Percentiles rank a stretch among this genome's conserved stretches.
phyloP scores from a whole-genome alignment of 1,140 invertebrate species.

The Nasonia giraulti region DNA sequence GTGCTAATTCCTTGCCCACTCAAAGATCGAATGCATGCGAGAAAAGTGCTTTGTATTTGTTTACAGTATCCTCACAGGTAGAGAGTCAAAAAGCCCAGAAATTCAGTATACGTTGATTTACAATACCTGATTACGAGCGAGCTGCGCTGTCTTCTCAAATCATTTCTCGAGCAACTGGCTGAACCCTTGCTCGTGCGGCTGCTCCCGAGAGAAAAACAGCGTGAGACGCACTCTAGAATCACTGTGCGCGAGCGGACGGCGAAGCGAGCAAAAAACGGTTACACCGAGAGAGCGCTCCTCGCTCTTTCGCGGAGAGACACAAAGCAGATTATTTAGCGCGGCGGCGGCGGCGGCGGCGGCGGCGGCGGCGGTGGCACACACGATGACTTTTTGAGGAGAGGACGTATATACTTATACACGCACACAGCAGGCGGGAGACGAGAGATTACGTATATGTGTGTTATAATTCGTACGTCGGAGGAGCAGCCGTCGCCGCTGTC shows the following conservation, averaged over 20 bases:
- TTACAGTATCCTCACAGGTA: background rate
- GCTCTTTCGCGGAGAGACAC: background rate
- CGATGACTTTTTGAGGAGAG: conserved; percentile 10
- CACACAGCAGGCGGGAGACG: background rate
- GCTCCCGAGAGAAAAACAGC: background rate
- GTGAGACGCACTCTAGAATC: background rate
- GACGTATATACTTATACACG: background rate
- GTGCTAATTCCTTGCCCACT: too few relatives aligned
- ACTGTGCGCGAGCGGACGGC: background rate
- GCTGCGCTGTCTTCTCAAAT: background rate
- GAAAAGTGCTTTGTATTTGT: background rate
- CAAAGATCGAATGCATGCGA: too few relatives aligned
- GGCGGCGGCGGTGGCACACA: too few relatives aligned
- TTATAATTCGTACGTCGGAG: background rate
- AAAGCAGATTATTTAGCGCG: conserved; percentile 22
- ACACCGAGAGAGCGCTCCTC: background rate
- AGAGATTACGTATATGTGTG: background rate
- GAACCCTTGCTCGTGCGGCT: background rate
- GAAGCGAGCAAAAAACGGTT: conserved; percentile 18
- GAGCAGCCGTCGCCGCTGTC: background rate
- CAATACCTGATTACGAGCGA: background rate
- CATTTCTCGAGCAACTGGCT: conserved; percentile 2
- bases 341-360: too few relatives aligned
- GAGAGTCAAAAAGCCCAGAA: background rate
- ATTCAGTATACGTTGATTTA: background rate